Conservation (phyloP, 2,797 vertebrate genomes). For the Halcyon leucocephala region DNA sequence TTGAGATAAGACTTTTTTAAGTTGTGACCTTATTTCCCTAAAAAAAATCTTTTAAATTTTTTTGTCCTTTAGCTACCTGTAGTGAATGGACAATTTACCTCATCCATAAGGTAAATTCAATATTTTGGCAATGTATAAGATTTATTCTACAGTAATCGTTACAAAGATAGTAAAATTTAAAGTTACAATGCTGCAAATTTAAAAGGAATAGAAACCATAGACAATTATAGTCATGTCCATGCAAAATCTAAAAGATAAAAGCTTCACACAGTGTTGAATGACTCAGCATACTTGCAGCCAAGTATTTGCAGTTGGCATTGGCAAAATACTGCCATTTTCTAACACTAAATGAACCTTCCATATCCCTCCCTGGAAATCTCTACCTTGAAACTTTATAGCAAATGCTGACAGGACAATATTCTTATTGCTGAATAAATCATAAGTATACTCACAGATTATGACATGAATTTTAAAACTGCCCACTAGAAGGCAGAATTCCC, state of each 20-base stretch:
- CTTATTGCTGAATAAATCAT: background rate
- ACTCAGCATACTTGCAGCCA: background rate
- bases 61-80: background rate
- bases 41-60: background rate
- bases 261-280: background rate
- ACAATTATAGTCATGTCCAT: background rate
- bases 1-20: background rate
- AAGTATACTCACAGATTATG: background rate
- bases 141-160: background rate
- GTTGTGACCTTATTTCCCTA: background rate
- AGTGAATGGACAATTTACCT: background rate
- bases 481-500: conserved; percentile 71
- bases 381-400: background rate
- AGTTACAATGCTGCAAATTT: background rate
- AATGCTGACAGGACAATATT: conserved; percentile 3
- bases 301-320: background rate
- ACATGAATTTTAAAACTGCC: conserved; percentile 25
- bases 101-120: background rate
- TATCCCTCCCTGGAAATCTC: background rate
- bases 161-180: background rate
- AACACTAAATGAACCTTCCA: background rate
- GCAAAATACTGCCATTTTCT: background rate
- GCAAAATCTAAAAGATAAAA: background rate
- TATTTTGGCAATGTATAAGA: background rate
- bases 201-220: background rate